A percentile compares a stretch with the other conserved stretches of the same genome.
These are phyloP conservation scores for Drosophila subsilvestris DNA, from an alignment of 2,888 invertebrate species.

Conservation along the genomic window DNA sequence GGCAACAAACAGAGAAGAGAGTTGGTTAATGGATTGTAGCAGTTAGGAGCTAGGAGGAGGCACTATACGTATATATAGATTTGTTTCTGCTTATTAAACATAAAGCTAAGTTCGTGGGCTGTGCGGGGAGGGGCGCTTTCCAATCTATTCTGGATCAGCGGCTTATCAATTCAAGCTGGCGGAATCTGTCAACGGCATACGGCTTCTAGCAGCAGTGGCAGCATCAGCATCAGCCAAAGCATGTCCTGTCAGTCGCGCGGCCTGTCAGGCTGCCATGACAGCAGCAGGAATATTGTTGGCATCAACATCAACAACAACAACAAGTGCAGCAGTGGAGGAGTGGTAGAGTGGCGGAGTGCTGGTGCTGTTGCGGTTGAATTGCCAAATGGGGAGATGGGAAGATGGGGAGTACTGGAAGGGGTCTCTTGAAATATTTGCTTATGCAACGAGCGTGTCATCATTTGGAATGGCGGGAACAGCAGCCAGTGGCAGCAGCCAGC, in stretches of 20 bases:
- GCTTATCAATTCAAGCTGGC: conserved; percentile 51
- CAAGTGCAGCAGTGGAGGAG: conserved; percentile 43
- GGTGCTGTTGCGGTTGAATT: conserved; percentile 8
- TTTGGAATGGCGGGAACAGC: conserved; percentile 61
- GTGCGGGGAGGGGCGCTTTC: conserved; percentile 15
- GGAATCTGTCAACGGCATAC: conserved; percentile 47
- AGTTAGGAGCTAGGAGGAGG: background rate
- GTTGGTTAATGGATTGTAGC: conserved; percentile 4
- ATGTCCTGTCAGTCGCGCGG: conserved; percentile 60
- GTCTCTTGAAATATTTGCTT: conserved; percentile 73
- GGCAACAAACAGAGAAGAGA: conserved; percentile 61
- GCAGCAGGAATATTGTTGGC: conserved; percentile 36
- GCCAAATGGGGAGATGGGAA: background rate
- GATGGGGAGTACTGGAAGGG: background rate
- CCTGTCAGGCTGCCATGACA: conserved; percentile 67
- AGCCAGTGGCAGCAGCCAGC: conserved; percentile 42
- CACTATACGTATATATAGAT: background rate
- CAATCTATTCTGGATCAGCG: conserved; percentile 55
- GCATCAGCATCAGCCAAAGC: conserved; percentile 26
- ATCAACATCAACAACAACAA: conserved; percentile 51
- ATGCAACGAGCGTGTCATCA: conserved; percentile 79
- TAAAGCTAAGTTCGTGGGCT: conserved; percentile 5
- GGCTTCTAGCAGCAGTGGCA: background rate
- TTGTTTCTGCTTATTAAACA: conserved; percentile 12
- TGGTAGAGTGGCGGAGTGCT: conserved; percentile 1